Base-by-base conservation (phyloP, 1,140 invertebrate species). In the Metaphire vulgaris region DNA sequence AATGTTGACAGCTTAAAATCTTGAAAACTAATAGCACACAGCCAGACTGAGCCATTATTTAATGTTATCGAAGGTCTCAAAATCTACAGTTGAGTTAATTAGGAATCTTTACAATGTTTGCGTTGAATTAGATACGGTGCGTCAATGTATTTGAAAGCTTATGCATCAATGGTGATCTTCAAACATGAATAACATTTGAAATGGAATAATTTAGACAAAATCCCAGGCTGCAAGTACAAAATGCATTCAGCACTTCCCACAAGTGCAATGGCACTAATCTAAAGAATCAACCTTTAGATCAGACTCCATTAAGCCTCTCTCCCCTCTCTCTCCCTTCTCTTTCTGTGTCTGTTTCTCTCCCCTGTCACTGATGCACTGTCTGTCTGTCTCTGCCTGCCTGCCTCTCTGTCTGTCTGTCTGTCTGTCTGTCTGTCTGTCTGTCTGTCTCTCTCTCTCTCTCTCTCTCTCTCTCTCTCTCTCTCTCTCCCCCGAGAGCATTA, bases 391-490 rank as follows among this genome's bases (percentile, higher is more conserved):
- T 28, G n/a, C 31, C 69, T 28, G n/a, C 31, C 69, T 28, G n/a
- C 31, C 69, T 71, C 69, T 71, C 69, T 71, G n/a, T 71, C 69
- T 71, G 2, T 71, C 69, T 28, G n/a, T 71, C 69, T 28, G n/a
- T 71, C 69, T 28, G n/a, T 71, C 69, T 71, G n/a, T 71, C 69
- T 71, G n/a, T 71, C 69, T 71, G 2, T 71, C 69, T 71, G n/a
- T 71, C 69, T 71, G n/a, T 71, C 69, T 71, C 69, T 71, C 69
- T 71, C 69, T 71, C 69, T 71, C 69, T 71, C 69, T 71, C 69
- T 71, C 69, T 71, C 69, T 71, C 69, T 71, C 69, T 71, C 69
- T 71, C 69, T 71, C 69, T 71, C 69, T 56, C 41, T 12, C 41
- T 12, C 41, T 12, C 41, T 12, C 41, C 2, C 41, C 2, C 41